phyloP scores from a whole-genome alignment of 92 coral and sea anemone genomes.

The Parazoanthus swiftii region DNA sequence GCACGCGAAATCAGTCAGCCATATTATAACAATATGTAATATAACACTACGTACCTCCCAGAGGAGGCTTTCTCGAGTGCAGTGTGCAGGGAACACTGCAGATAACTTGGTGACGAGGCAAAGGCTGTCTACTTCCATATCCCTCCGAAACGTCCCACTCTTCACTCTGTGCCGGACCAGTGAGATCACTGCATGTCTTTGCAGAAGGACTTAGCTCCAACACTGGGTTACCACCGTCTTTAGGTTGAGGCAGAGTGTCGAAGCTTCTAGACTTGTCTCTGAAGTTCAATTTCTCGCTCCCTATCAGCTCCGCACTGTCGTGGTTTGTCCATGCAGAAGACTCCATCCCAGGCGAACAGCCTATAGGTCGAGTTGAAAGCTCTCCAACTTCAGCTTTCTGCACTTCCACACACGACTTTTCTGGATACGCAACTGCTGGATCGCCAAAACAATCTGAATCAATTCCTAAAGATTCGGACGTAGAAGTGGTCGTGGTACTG shows the following conservation, averaged over 20 bases:
- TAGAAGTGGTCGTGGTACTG: background rate
- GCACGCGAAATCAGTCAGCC: too few species aligned
- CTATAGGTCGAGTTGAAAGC: too few species aligned
- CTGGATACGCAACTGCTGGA: background rate
- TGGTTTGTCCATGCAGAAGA: background rate
- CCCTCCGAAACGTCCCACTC: background rate
- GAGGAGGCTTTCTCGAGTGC: constrained; percentile 94
- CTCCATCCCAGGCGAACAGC: background rate
- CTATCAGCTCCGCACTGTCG: background rate
- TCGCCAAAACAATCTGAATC: background rate
- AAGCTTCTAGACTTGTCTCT: background rate
- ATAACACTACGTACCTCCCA: constrained; percentile 64
- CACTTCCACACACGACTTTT: background rate
- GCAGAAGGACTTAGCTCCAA: background rate
- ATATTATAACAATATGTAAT: too few species aligned
- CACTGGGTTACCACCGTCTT: background rate
- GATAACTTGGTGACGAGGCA: constrained; percentile 75
- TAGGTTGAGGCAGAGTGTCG: background rate
- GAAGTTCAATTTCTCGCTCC: background rate
- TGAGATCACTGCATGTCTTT: background rate
- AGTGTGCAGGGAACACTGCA: constrained; percentile 91
- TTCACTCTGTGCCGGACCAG: background rate
- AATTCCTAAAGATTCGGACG: background rate
- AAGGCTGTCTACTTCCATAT: constrained; percentile 11
- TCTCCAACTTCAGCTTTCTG: too few species aligned